These are phyloP conservation scores for Agapornis canus DNA, from an alignment of 2,797 vertebrate species.

Conservation along the genomic window DNA sequence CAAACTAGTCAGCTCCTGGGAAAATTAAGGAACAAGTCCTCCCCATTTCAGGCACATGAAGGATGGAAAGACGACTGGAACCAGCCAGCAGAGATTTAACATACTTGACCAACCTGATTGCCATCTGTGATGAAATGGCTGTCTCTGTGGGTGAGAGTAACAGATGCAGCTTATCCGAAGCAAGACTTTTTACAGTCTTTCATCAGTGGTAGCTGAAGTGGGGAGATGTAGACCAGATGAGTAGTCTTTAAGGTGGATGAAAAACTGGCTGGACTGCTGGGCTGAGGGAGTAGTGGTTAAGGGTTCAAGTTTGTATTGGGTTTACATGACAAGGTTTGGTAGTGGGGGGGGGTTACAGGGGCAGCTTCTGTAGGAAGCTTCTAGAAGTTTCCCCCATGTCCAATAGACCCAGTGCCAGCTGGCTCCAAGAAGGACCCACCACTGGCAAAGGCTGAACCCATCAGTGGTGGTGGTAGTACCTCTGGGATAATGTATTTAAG, in stretches of 20 bases:
- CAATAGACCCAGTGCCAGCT: neutral
- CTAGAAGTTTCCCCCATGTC: neutral
- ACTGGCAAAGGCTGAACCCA: neutral
- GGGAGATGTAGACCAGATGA: neutral
- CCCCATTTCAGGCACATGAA: neutral
- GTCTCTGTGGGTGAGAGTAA: neutral
- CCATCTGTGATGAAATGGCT: slow-evolving; percentile 24
- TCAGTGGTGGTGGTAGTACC: accelerated
- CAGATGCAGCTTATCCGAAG: neutral
- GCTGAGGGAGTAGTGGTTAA: neutral
- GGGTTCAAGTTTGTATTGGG: neutral
- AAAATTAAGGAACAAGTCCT: neutral
- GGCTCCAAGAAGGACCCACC: accelerated
- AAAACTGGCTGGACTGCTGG: slow-evolving; percentile 1
- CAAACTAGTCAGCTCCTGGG: neutral
- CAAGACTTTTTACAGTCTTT: neutral
- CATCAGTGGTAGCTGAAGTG: neutral
- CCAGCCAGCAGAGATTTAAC: neutral
- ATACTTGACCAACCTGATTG: neutral
- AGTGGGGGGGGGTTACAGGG: neutral
- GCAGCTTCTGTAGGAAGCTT: neutral
- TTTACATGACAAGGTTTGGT: neutral
- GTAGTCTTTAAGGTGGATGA: neutral
- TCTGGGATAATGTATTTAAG: neutral
- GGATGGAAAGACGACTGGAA: neutral